Evolutionary conservation across 92 coral and sea anemone species (phyloP), one percentile per base, ranked within the genome.

Genomic region (Palythoa grandiflora): DNA sequence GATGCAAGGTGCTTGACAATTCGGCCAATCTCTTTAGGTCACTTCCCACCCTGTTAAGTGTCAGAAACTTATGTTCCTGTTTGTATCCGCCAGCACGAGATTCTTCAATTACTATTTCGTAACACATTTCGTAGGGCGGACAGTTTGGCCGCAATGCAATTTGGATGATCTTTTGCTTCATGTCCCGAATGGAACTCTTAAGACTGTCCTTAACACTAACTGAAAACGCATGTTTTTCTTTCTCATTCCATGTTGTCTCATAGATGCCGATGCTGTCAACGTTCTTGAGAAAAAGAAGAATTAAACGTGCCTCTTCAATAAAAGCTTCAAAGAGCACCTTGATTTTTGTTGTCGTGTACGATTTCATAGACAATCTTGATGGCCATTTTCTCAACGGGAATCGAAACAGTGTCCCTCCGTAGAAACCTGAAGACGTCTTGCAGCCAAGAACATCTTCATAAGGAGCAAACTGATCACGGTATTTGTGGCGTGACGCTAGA

Each of bases 351-450:
- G 94, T 92, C 11, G 95, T 93, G 92, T 96, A 96, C 2, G 96
- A 94, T 85, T 95, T 96, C 40, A 90, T 80, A 21, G 99, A 96
- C 44, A 96, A 88, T 71, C 95, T 84, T 35, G 99, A 96, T 2
- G 99, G 98, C 96, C 96, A 95, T 86, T 92, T 96, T 63, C 99
- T 88, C 75, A 96, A 68, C 1, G 99, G 99, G 48, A 96, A 93
- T 85, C 99, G 99, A 72, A 96, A 95, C 52, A 96, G 84, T 38
- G 99, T 96, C n/a, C 96, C 96, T 36, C 92, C 88, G 61, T 90
- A 93, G 17, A 53, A 66, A 11, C 93, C 94, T 60, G 94, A 90
- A 35, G 98, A 93, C 37, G 95, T 88, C 71, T 93, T 91, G 88
- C 98, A 96, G 52, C 94, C 96, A 39, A 93, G 92, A 19, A 96